Base-by-base conservation (phyloP, 2,888 invertebrate genomes). In the Rutpela maculata region DNA sequence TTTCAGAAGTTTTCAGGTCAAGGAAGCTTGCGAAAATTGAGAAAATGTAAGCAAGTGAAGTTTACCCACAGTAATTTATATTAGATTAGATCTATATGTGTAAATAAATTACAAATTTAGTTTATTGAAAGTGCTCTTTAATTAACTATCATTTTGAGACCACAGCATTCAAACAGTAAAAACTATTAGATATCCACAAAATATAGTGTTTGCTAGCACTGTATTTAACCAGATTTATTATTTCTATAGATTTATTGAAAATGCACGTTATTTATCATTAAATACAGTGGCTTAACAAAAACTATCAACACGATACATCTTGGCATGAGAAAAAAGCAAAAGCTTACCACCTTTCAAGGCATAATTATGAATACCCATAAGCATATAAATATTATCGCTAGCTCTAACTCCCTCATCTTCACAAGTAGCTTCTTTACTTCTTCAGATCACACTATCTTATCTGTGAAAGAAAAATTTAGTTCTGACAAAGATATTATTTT, bases 1-100 rank as follows among this genome's bases (percentile, higher is more conserved):
- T 65, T 18, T 65, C 65, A 19, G 65, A 43, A 65, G 65, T 65
- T 65, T 65, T 17, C 43, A 11, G 43, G 65, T 43, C 43, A 43
- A 65, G 43, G 65, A 19, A 31, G 22, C 17, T 19, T 17, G 35
- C 7, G 50, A 50, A 50, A 50, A 50, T 50, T 50, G 50, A 43
- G 65, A 43, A 65, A 65, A 65, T 31, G 43, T 35, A 63, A 63
- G 35, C 62, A 35, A 43, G 43, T 11, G 9, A 19, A 43, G 22
- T 65, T 65, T 65, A 65, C 43, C 4, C 65, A 18, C 19, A 18
- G 43, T 38, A 22, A 65, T 65, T 65, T 38, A 65, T 65, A 43
- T 65, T 65, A 65, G 65, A 65, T 65, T 65, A n/a, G 15, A 15
- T 43, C 43, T 50, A 1, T 50, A 5, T 50, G 50, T 50, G 50